Evolutionary conservation across 2,113 vertebrate genomes (phyloP).

Genomic region (Theropithecus gelada): DNA sequence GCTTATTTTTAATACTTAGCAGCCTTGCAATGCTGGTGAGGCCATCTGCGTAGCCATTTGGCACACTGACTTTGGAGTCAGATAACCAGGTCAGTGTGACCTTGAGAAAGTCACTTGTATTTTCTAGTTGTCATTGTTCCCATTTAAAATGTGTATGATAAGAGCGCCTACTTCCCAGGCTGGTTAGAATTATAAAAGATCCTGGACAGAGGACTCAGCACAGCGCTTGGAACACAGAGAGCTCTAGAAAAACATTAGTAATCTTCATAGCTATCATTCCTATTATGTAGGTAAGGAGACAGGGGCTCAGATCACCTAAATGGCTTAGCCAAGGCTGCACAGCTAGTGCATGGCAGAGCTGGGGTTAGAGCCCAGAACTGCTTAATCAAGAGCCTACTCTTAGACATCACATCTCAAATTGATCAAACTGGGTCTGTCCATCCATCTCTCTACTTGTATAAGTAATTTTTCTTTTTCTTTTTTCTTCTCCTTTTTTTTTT

Average conservation of each 20-base stretch:
- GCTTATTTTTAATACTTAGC: not conserved
- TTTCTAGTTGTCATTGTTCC: not conserved
- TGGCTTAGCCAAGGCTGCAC: not conserved
- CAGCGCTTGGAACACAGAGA: not conserved
- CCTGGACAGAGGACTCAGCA: not conserved
- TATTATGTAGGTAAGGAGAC: not conserved
- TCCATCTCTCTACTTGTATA: too few relatives aligned
- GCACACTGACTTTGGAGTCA: not conserved
- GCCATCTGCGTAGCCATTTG: not conserved
- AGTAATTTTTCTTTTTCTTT: too few relatives aligned
- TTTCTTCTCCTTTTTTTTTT: too few relatives aligned
- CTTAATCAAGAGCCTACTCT: not conserved
- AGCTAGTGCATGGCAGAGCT: not conserved
- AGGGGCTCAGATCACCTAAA: not conserved
- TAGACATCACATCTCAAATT: too few relatives aligned
- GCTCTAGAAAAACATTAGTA: fast-evolving
- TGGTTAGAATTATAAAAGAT: not conserved
- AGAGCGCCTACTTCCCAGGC: not conserved
- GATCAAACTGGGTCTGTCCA: too few relatives aligned
- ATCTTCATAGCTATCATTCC: not conserved
- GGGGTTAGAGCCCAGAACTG: not conserved
- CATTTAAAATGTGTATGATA: not conserved
- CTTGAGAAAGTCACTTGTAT: not conserved
- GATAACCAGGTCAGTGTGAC: slow-evolving; percentile 8
- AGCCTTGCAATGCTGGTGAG: not conserved